phyloP scores from a whole-genome alignment of 2,113 vertebrate genomes.

The Bubalus kerabau region DNA sequence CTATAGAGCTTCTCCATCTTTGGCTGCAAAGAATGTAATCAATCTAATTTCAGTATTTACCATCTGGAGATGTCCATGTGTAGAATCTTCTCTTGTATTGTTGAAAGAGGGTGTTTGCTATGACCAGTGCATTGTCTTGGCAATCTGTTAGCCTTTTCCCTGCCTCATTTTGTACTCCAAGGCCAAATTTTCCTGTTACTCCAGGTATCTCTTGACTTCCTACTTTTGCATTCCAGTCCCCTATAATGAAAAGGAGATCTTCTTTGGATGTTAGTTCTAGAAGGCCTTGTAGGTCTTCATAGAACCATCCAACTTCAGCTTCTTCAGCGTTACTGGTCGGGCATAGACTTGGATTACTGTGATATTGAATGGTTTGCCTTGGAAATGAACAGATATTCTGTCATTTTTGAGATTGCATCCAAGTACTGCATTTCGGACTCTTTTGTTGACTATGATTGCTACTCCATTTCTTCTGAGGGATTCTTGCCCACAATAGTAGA shows the following conservation, averaged over 20 bases:
- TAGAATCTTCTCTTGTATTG: neutral
- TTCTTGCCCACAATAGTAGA: neutral
- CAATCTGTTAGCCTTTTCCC: neutral
- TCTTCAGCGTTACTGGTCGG: rapidly evolving
- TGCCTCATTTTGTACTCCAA: neutral
- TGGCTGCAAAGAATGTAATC: neutral
- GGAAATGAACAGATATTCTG: neutral
- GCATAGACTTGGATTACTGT: neutral
- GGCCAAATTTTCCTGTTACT: neutral
- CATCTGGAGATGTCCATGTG: neutral
- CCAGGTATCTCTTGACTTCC: neutral
- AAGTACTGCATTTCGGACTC: neutral
- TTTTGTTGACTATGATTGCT: neutral
- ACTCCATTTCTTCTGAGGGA: neutral
- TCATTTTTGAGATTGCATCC: neutral
- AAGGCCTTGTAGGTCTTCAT: neutral
- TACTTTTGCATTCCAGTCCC: neutral
- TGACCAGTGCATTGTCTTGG: too few species aligned
- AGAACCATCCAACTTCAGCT: neutral
- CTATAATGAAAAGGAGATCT: neutral
- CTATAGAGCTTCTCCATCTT: neutral
- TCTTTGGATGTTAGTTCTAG: neutral
- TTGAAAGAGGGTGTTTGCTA: too few species aligned
- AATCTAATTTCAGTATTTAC: neutral
- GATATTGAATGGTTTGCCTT: neutral